Percentiles rank a stretch among this genome's conserved stretches.
Evolutionary conservation across 2,888 invertebrate genomes (phyloP).

Genomic region (Tridacna gigas): DNA sequence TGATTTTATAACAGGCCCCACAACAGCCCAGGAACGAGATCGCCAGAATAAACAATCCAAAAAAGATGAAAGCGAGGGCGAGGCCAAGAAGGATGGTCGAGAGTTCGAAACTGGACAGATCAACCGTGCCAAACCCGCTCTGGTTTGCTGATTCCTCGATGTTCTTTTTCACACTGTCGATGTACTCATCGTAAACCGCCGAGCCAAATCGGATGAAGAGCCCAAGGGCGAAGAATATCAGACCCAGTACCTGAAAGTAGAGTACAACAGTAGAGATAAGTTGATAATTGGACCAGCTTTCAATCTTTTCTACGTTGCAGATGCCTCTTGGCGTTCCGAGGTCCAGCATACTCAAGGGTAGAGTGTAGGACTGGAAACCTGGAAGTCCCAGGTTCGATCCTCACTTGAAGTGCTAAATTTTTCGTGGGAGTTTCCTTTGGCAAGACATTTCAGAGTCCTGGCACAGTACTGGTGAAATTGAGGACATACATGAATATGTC

Average conservation of each 20-base stretch:
- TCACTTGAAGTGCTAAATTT: too few relatives aligned
- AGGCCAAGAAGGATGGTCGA: slow-evolving; percentile 46
- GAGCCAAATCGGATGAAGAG: slow-evolving; percentile 57
- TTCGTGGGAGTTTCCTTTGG: too few relatives aligned
- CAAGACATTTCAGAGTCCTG: too few relatives aligned
- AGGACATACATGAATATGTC: too few relatives aligned
- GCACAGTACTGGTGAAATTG: too few relatives aligned
- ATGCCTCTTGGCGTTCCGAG: too few relatives aligned
- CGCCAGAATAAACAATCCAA: slow-evolving; percentile 67
- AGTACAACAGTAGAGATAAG: background rate
- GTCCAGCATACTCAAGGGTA: too few relatives aligned
- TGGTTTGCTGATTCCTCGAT: slow-evolving; percentile 42
- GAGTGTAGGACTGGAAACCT: too few relatives aligned
- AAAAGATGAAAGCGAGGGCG: slow-evolving; percentile 66
- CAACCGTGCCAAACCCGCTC: slow-evolving; percentile 46
- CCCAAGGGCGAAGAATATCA: slow-evolving; percentile 51
- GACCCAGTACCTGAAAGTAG: slow-evolving; percentile 51
- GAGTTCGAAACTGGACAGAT: slow-evolving; percentile 49
- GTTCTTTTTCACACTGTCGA: slow-evolving; percentile 39
- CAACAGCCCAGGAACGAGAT: slow-evolving; percentile 69
- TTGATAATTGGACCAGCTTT: background rate
- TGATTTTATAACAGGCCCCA: slow-evolving; percentile 71
- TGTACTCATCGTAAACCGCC: slow-evolving; percentile 40
- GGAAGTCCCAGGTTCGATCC: too few relatives aligned
- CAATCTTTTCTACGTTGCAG: background rate